Evolutionary conservation across 92 coral and sea anemone species (phyloP).

Genomic region (Zoanthus solanderi): DNA sequence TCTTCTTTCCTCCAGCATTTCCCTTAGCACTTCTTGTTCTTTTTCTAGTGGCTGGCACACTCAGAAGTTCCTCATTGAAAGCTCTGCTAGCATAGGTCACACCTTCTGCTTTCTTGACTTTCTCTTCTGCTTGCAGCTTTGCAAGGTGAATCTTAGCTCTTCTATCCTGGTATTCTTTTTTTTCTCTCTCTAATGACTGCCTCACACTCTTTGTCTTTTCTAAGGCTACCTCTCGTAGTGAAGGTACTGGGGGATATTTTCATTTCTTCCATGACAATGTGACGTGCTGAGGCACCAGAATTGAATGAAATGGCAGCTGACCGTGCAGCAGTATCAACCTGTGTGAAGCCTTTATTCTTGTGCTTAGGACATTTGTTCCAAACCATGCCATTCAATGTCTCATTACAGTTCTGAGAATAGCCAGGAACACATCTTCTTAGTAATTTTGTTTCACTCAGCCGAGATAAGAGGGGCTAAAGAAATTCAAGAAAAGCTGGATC

Average conservation of each 20-base stretch:
- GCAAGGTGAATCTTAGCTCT: conserved; percentile 20
- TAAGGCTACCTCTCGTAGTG: conserved; percentile 16
- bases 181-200: neutral
- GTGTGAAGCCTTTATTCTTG: conserved; percentile 16
- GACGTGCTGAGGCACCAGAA: neutral
- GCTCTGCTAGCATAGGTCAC: neutral
- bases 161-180: conserved; percentile 5
- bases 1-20: neutral
- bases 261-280: neutral
- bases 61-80: conserved; percentile 6
- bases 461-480: conserved; percentile 44
- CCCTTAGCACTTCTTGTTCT: conserved; percentile 6
- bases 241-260: neutral
- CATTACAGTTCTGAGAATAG: conserved; percentile 50
- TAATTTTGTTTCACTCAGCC: conserved; percentile 39
- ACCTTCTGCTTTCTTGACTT: neutral
- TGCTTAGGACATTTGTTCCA: conserved; percentile 55
- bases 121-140: conserved; percentile 2
- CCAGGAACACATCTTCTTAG: conserved; percentile 9
- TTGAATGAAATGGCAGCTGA: conserved; percentile 24
- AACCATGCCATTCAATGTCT: conserved; percentile 50
- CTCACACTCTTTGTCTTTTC: conserved; percentile 13
- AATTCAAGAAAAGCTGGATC: conserved; percentile 47
- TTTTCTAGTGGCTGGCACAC: conserved; percentile 13
- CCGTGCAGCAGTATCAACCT: conserved; percentile 3